phyloP scores from a whole-genome alignment of 1,140 invertebrate genomes.

The Periplaneta americana region DNA sequence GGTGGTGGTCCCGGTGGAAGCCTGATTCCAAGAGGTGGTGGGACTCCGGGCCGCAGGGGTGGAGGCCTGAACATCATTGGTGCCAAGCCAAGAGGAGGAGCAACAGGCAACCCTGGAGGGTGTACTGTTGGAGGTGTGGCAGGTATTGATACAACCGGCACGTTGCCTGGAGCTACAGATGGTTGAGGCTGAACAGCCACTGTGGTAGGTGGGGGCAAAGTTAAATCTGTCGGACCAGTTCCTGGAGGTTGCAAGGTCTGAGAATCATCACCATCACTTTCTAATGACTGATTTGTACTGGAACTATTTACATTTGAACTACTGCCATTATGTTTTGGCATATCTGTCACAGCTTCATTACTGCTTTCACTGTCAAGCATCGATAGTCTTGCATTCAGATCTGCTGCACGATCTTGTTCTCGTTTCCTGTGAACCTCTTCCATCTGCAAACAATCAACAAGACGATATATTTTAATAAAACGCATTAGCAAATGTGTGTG shows the following conservation, averaged over 20 bases:
- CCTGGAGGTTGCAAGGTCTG: conserved; percentile 15
- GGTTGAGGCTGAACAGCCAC: background rate
- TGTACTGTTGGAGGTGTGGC: conserved; percentile 15
- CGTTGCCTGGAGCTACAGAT: background rate
- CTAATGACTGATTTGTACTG: background rate
- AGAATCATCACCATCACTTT: conserved; percentile 3
- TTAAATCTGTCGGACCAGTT: conserved; percentile 11
- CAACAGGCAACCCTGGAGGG: conserved; percentile 27
- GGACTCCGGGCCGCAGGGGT: conserved; percentile 43
- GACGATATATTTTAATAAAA: background rate
- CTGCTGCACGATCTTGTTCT: conserved; percentile 45
- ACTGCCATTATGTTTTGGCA: background rate
- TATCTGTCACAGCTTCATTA: conserved; percentile 3
- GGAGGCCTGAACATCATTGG: conserved; percentile 54
- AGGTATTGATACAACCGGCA: background rate
- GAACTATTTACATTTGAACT: background rate
- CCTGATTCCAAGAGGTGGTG: conserved; percentile 38
- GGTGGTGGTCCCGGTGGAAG: conserved; percentile 44
- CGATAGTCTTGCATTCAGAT: conserved; percentile 48
- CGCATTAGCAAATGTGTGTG: too few species aligned
- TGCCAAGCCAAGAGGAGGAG: conserved; percentile 28
- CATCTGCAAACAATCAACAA: conserved; percentile 41
- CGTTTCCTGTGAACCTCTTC: conserved; percentile 75
- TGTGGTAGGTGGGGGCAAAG: conserved; percentile 7
- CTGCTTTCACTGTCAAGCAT: conserved; percentile 33